These are phyloP conservation scores for Hystrix brachyura DNA, from an alignment of 2,113 vertebrate genomes.

Conservation along the genomic window DNA sequence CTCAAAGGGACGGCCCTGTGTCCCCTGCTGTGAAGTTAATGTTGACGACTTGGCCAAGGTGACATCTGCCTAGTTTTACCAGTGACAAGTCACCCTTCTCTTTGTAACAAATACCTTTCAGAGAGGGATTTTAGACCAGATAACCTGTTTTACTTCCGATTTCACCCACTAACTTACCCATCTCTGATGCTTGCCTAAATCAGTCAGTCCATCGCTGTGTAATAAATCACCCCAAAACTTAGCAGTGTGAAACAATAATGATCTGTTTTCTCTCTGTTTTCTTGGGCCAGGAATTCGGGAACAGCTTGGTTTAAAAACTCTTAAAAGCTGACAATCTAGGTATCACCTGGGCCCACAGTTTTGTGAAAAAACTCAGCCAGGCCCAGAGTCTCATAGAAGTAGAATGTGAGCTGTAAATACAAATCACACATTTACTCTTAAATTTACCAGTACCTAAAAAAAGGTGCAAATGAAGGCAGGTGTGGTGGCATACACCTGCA, in stretches of 20 bases:
- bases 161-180: not conserved
- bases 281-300: not conserved
- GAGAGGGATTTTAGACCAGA: not conserved
- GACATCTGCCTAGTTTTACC: no score
- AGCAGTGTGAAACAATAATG: not conserved
- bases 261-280: not conserved
- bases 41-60: not conserved
- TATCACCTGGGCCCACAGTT: fast-evolving
- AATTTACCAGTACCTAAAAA: not conserved
- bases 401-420: not conserved
- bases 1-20: fast-evolving
- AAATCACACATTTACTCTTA: not conserved
- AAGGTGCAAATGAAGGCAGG: not conserved
- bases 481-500: not conserved
- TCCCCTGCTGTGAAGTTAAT: not conserved
- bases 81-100: not conserved
- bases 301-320: not conserved
- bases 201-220: no score
- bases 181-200: not conserved
- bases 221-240: not conserved
- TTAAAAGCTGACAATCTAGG: not conserved
- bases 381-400: not conserved
- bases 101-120: not conserved
- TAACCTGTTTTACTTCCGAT: not conserved
- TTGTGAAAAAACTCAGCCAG: not conserved